Conservation (phyloP, 2,797 vertebrate genomes). For the Phataginus tetradactyla region DNA sequence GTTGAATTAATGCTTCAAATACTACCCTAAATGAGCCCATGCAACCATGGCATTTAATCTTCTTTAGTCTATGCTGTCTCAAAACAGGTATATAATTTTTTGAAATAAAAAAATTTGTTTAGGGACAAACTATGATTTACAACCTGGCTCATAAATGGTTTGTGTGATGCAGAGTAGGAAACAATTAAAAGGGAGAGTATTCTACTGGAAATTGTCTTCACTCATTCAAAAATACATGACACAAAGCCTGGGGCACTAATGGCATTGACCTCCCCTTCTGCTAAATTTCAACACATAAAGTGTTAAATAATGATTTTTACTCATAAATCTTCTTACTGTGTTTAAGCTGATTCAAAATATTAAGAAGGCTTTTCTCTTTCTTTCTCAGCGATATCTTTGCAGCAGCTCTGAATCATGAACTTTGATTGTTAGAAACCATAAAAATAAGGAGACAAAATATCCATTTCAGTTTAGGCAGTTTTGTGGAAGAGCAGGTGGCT, state of each 20-base stretch:
- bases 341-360: not conserved
- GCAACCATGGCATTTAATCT: not conserved
- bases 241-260: not conserved
- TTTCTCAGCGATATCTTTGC: not conserved
- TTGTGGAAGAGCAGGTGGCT: slow-evolving; percentile 77
- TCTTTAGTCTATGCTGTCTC: not conserved
- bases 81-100: not conserved
- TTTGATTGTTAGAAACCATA: not conserved
- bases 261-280: not conserved
- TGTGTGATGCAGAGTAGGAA: not conserved
- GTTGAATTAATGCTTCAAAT: not conserved
- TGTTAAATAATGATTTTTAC: not conserved
- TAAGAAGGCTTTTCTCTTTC: not conserved
- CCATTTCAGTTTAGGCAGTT: slow-evolving; percentile 61
- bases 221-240: not conserved
- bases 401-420: not conserved
- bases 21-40: not conserved
- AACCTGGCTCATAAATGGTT: not conserved
- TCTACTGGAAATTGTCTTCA: not conserved
- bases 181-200: not conserved
- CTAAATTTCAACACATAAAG: not conserved
- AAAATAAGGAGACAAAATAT: slow-evolving; percentile 46
- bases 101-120: not conserved
- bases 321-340: not conserved
- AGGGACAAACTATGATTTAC: not conserved